Percentiles rank a stretch among this genome's conserved stretches.
Evolutionary conservation across 2,888 invertebrate species (phyloP).

Genomic region (Pyralis farinalis): DNA sequence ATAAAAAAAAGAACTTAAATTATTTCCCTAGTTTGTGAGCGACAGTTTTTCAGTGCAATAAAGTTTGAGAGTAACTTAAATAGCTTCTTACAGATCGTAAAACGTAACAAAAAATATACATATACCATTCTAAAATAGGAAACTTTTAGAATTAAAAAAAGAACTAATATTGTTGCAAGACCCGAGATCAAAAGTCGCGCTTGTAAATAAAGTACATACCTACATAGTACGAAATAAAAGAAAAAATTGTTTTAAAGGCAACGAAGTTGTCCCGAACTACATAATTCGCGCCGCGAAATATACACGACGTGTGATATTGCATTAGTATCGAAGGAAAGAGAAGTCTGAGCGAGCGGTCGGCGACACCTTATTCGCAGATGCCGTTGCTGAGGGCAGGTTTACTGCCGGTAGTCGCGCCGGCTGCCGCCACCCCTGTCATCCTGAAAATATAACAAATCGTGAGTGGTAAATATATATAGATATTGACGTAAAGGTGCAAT

Average conservation of each 20-base stretch:
- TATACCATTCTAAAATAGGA: conserved; percentile 49
- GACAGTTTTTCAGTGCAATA: conserved; percentile 30
- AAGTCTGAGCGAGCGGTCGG: conserved; percentile 8
- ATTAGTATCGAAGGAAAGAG: conserved; percentile 30
- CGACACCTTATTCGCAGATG: conserved; percentile 45
- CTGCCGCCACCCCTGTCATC: conserved; percentile 26
- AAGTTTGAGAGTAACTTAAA: conserved; percentile 40
- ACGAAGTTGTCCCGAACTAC: conserved; percentile 53
- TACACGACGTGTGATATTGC: conserved; percentile 70
- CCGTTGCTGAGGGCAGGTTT: conserved; percentile 56
- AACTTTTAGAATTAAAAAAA: conserved; percentile 39
- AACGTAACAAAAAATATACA: conserved; percentile 44
- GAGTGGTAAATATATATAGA: no score
- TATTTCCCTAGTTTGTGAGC: conserved; percentile 47
- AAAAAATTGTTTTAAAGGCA: conserved; percentile 15
- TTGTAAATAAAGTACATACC: conserved; percentile 67
- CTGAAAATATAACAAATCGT: conserved; percentile 35
- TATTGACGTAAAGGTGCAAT: no score
- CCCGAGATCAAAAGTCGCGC: conserved; percentile 63
- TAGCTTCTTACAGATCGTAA: conserved; percentile 32
- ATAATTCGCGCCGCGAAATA: conserved; percentile 65
- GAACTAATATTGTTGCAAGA: conserved; percentile 54
- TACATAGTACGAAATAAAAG: conserved; percentile 49
- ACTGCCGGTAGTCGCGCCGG: conserved; percentile 27
- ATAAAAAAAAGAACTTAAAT: conserved; percentile 19